Base-by-base conservation (phyloP, 2,888 invertebrate genomes). In the Malthinus seriepunctatus region DNA sequence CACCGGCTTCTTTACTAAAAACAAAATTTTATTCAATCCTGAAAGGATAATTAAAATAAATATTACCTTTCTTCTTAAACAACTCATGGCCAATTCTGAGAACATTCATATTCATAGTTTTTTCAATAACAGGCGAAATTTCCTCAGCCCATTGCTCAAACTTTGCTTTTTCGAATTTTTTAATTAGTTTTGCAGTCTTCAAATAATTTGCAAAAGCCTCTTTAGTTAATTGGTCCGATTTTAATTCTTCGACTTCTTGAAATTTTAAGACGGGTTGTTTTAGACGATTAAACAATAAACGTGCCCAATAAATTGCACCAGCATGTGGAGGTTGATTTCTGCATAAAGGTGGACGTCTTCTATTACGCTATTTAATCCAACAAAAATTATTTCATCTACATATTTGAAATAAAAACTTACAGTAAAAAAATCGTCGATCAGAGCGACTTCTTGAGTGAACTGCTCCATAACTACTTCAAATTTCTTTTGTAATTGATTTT, bases 241-340 rank as follows among this genome's bases (percentile, higher is more conserved):
- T 87, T 60, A 93, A 78, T 69, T 92, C 89, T 31, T 87, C 83
- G 71, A 90, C 88, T 70, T 87, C 84, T 74, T 90, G 88, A 69
- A 95, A 94, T 55, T 85, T 86, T 69, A 94, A 79, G 15, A 94
- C 88, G 0, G 94, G 89, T 63, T 84, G 85, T 74, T 93, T 94
- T 68, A 96, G 83, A 65, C 87, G 87, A 66, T 88, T 85, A 71
- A 92, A 91, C 11, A 95, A 80, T 51, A 90, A 84, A 42, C 92
- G 83, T 9, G 88, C 89, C 95, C 95, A 96, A 75, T 87, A 90
- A 63, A 96, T 91, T 11, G 91, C 84, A 7, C 95, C 94, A 3
- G 91, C 87, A n/a, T 87, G 84, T 0, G 90, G 88, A 0, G 94
- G 91, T 68, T 92, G 90, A 71, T 90, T 86, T 54, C 88, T 85